Evolutionary conservation across 2,797 vertebrate genomes (phyloP).

Genomic region (Scarus forsteni): DNA sequence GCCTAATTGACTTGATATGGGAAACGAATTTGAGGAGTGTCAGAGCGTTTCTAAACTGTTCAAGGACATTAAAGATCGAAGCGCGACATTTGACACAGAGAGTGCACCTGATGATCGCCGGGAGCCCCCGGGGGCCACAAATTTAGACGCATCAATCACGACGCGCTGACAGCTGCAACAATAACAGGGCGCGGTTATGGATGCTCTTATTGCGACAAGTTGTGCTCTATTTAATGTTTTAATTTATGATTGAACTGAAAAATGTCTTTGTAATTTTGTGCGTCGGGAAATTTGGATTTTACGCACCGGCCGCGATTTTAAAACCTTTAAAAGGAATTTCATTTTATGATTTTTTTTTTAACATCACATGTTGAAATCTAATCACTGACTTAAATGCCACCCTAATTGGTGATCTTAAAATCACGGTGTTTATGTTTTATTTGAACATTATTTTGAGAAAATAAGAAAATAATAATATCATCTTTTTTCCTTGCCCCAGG

Average conservation of each 20-base stretch:
- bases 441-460: too few relatives aligned
- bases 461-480: too few relatives aligned
- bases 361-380: too few relatives aligned
- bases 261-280: too few relatives aligned
- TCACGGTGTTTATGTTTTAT: too few relatives aligned
- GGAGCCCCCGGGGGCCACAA: conserved; percentile 71
- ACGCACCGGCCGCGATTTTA: too few relatives aligned
- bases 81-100: conserved; percentile 89
- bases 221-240: too few relatives aligned
- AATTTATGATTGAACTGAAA: too few relatives aligned
- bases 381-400: background rate
- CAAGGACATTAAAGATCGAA: conserved; percentile 91
- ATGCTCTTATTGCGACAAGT: conserved; percentile 21
- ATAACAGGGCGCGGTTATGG: conserved; percentile 62
- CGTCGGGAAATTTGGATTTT: too few relatives aligned
- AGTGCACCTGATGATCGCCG: conserved; percentile 87
- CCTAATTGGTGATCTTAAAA: background rate
- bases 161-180: conserved; percentile 76
- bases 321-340: too few relatives aligned
- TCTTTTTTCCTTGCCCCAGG: conserved; percentile 32
- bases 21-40: conserved; percentile 93
- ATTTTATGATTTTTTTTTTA: too few relatives aligned
- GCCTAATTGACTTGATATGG: conserved; percentile 92
- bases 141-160: conserved; percentile 87
- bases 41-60: conserved; percentile 95